Base-by-base conservation (phyloP, 2,113 vertebrate species). In the Thamnaconus septentrionalis region DNA sequence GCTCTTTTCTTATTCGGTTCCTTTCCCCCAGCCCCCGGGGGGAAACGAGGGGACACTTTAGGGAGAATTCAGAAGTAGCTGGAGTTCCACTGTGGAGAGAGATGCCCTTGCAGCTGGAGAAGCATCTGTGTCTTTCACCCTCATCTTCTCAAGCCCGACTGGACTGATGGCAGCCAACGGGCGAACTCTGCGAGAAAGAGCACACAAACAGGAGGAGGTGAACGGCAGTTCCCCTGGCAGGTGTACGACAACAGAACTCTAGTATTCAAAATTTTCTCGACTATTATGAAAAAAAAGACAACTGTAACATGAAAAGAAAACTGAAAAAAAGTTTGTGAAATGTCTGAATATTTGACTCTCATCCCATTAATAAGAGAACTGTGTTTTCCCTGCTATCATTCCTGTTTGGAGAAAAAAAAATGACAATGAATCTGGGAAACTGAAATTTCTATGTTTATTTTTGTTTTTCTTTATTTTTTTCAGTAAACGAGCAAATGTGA, bases 311-410 rank as follows among this genome's bases (percentile, higher is more conserved):
- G 81, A 91, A 88, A 89, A 85, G 75, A 85, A 84, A 88, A 88
- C 77, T 74, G 73, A 89, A 86, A 87, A 46, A 91, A 90, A 88
- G 86, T 91, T 91, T 91, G 91, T 93, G 92, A 92, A 92, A 93
- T 91, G 91, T 93, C 91, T 93, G 87, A 92, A 93, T 93, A 92
- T 92, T 92, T 92, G 88, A 91, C 86, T 88, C 79, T 87, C 90
- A 90, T 92, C 76, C 90, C 90, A 92, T 90, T 87, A 89, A 82
- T 87, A 89, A 85, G 88, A 89, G 78, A 90, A 83, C 84, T 77
- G 87, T 92, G 85, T 91, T 91, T 31, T 90, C 86, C 90, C 85
- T 84, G 56, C 64, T 78, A 83, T 74, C 87, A 84, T 87, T 86
- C 84, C 84, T 86, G 84, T 89, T 87, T 81, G 76, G 81, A 85